phyloP scores from a whole-genome alignment of 1,140 invertebrate genomes.

The Atta texana region DNA sequence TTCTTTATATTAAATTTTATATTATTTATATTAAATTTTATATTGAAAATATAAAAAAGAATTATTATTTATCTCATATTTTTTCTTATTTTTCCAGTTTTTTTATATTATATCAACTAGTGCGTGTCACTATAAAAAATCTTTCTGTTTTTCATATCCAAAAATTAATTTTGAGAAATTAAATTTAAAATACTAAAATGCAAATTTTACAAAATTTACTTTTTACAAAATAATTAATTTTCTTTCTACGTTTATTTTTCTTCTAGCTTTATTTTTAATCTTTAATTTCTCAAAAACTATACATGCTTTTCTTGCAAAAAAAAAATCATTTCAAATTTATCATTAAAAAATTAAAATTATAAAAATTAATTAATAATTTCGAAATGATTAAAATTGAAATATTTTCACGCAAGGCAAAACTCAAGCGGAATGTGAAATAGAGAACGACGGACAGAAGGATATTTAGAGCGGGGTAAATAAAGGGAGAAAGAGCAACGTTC shows the following conservation, averaged over 20 bases:
- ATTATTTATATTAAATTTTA: too few relatives aligned
- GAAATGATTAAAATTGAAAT: not conserved
- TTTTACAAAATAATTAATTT: not conserved
- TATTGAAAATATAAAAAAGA: not conserved
- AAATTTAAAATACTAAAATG: too few relatives aligned
- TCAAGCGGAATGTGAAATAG: not conserved
- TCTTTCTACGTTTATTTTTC: too few relatives aligned
- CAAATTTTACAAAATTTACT: not conserved
- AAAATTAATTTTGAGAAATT: too few relatives aligned
- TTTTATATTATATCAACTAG: not conserved
- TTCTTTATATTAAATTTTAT: too few relatives aligned
- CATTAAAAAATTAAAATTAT: not conserved
- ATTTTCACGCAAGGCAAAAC: not conserved
- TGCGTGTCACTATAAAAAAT: not conserved
- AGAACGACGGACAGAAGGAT: not conserved
- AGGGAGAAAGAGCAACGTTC: not conserved
- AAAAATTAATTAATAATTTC: not conserved
- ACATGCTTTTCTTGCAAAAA: not conserved
- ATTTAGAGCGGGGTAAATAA: constrained; percentile 11
- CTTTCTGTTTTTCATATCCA: not conserved
- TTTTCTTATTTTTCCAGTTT: not conserved
- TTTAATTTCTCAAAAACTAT: not conserved
- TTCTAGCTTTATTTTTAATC: not conserved
- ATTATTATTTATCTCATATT: not conserved
- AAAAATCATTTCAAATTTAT: not conserved